Percentiles rank a stretch among this genome's conserved stretches.
Evolutionary conservation across 2,888 invertebrate genomes (phyloP).

Genomic region (Papilio gigon): DNA sequence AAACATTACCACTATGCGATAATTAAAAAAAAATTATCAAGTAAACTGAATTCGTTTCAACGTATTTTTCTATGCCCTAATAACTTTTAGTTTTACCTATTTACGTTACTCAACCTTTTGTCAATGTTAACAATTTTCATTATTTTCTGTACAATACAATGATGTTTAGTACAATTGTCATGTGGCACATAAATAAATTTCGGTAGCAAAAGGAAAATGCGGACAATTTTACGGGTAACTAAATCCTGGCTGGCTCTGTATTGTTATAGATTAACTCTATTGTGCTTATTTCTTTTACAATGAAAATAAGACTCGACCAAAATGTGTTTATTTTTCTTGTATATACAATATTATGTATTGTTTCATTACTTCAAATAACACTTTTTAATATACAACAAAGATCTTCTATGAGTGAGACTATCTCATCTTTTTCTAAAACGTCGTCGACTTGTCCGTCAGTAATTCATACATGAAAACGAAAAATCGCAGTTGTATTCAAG

Average conservation of each 20-base stretch:
- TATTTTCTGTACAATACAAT: constrained; percentile 8
- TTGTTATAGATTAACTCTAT: constrained; percentile 24
- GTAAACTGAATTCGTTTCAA: no score
- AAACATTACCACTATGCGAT: no score
- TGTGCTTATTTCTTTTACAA: constrained; percentile 13
- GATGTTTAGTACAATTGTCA: constrained; percentile 15
- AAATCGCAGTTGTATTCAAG: not conserved
- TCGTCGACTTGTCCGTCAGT: no score
- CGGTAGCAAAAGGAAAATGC: constrained; percentile 23
- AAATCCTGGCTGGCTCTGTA: constrained; percentile 21
- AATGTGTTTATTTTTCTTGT: constrained; percentile 4
- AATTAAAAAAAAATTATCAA: no score
- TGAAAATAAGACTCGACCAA: constrained; percentile 19
- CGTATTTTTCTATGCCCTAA: constrained; percentile 8
- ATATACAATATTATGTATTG: not conserved
- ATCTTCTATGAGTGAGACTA: no score
- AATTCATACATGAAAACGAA: not conserved
- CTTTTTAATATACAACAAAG: no score
- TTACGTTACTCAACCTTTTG: not conserved
- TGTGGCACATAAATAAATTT: constrained; percentile 21
- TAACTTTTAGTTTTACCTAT: not conserved
- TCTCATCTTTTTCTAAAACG: not conserved
- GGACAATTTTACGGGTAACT: constrained; percentile 26
- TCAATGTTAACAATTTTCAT: not conserved
- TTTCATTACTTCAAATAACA: no score